Conservation (phyloP, 2,113 vertebrate genomes). For the Petaurus breviceps region DNA sequence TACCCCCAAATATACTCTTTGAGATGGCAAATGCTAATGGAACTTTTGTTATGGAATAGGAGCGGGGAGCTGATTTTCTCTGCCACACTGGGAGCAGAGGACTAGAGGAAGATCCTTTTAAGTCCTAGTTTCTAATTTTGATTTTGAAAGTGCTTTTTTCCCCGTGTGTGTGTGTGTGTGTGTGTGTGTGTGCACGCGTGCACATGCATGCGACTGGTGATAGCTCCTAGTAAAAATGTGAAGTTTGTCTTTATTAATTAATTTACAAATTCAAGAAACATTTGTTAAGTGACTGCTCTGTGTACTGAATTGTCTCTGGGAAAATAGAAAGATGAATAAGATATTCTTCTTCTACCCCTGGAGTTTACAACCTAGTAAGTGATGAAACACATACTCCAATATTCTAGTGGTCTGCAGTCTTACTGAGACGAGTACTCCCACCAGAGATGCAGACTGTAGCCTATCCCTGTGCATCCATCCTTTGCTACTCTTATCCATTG, state of each 20-base stretch:
- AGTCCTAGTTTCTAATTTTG: neutral
- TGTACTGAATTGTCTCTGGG: neutral
- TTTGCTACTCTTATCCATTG: neutral
- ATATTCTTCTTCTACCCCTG: neutral
- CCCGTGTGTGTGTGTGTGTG: neutral
- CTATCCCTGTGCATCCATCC: neutral
- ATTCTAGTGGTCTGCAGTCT: neutral
- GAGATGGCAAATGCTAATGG: neutral
- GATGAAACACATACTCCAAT: neutral
- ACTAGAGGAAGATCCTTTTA: neutral
- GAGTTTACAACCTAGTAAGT: neutral
- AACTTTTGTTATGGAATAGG: conserved; percentile 1
- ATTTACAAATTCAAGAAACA: neutral
- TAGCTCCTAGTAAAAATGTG: neutral
- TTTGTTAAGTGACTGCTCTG: neutral
- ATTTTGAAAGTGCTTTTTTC: neutral
- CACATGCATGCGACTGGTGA: neutral
- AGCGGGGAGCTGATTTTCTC: neutral
- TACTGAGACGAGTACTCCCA: neutral
- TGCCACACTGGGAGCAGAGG: neutral
- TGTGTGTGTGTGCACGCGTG: neutral
- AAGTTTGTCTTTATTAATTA: neutral
- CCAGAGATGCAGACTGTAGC: neutral
- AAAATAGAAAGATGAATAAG: neutral
- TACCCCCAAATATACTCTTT: conserved; percentile 15